phyloP scores from a whole-genome alignment of 2,797 vertebrate species.

The Anolis apletophallus region DNA sequence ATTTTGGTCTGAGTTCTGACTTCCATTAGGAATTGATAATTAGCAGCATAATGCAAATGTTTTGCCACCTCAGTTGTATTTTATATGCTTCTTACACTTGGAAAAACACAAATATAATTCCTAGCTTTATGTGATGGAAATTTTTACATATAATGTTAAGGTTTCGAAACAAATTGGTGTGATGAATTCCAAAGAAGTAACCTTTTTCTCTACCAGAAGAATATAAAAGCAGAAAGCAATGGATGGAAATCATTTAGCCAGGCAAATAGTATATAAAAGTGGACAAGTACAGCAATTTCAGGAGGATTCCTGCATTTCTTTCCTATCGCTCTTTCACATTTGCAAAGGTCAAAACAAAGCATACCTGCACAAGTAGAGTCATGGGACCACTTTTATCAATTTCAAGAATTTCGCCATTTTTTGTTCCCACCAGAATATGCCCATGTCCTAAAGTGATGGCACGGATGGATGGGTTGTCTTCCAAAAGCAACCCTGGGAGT shows the following conservation, averaged over 20 bases:
- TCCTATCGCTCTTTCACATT: not conserved
- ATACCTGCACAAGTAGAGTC: conserved; percentile 91
- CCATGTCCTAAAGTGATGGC: conserved; percentile 94
- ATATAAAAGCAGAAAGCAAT: not conserved
- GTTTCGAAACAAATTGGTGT: not conserved
- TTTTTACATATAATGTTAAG: not conserved
- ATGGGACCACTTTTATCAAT: conserved; percentile 95
- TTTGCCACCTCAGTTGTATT: not conserved
- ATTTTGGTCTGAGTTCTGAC: not conserved
- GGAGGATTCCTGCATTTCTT: not conserved
- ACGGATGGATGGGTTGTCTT: conserved; percentile 96
- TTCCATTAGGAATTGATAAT: not conserved
- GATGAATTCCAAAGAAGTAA: not conserved
- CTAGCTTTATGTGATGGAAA: not conserved
- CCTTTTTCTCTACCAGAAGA: not conserved
- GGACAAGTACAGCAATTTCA: not conserved
- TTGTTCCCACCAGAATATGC: conserved; percentile 93
- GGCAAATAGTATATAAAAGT: not conserved
- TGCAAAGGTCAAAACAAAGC: conserved; percentile 11
- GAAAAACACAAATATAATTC: not conserved
- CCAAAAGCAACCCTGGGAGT: conserved; percentile 88
- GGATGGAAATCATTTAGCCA: not conserved
- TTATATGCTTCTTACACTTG: not conserved
- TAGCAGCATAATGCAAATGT: not conserved
- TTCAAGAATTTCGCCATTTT: conserved; percentile 95